These are phyloP conservation scores for Ancistrus triradiatus DNA, from an alignment of 2,113 vertebrate genomes.

Conservation along the genomic window DNA sequence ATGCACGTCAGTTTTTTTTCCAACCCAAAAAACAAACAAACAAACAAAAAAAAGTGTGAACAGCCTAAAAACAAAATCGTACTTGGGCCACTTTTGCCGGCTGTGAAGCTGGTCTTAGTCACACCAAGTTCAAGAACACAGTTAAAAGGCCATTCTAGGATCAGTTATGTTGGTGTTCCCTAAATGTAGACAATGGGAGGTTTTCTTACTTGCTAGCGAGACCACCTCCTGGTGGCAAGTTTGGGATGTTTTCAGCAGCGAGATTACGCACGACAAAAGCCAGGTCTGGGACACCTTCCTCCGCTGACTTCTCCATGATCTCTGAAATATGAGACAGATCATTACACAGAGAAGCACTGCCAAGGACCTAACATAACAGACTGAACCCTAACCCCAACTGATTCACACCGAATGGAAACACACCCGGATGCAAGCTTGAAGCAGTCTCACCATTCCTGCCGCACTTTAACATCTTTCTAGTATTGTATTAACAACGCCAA, in stretches of 20 bases:
- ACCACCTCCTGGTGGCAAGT: slow-evolving; percentile 96
- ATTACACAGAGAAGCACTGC: slow-evolving; percentile 19
- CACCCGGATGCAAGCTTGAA: background rate
- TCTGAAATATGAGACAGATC: slow-evolving; percentile 64
- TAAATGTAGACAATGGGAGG: background rate
- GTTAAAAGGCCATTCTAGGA: too few species aligned
- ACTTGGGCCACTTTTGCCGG: too few species aligned
- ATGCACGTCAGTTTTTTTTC: too few species aligned
- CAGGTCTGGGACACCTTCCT: slow-evolving; percentile 91
- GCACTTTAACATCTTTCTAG: background rate
- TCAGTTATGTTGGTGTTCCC: too few species aligned
- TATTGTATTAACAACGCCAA: too few species aligned
- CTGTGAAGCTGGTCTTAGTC: too few species aligned
- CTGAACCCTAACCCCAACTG: too few species aligned
- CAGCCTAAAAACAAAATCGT: too few species aligned
- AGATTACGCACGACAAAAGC: slow-evolving; percentile 92
- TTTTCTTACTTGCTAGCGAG: slow-evolving; percentile 90
- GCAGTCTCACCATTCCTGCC: slow-evolving; percentile 1
- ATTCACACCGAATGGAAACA: slow-evolving; percentile 10
- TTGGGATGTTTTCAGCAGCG: slow-evolving; percentile 91
- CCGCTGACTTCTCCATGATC: slow-evolving; percentile 87
- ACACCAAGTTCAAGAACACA: too few species aligned
- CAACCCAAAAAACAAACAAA: too few species aligned
- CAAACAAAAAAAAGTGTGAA: too few species aligned
- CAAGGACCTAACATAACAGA: background rate